Percentiles rank a stretch among this genome's conserved stretches.
phyloP scores from a whole-genome alignment of 2,888 invertebrate species.

The Habrosyne pyritoides region DNA sequence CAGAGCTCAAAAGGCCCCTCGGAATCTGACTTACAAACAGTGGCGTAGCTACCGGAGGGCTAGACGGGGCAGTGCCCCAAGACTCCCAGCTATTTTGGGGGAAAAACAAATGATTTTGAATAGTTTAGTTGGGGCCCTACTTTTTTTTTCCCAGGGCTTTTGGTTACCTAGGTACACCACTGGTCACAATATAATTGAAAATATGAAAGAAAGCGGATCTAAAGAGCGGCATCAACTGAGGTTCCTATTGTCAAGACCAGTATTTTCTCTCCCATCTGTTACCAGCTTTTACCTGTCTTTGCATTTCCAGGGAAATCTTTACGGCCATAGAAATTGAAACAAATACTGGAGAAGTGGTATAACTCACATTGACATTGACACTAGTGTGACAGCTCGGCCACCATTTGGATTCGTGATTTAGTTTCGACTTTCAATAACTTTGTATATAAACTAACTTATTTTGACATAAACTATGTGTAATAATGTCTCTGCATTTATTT shows the following conservation, averaged over 20 bases:
- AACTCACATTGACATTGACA: neutral
- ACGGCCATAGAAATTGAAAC: neutral
- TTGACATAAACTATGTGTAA: neutral
- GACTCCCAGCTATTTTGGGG: no score
- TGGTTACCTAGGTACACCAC: no score
- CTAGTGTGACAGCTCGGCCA: neutral
- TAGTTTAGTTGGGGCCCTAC: no score
- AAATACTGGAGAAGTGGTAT: neutral
- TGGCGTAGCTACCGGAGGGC: no score
- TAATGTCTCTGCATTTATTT: no score
- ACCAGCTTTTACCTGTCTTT: slow-evolving; percentile 31
- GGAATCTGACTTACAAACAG: no score
- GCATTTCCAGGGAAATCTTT: slow-evolving; percentile 22
- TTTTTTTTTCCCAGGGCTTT: no score
- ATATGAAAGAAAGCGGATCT: neutral
- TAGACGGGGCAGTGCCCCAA: no score
- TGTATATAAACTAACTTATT: neutral
- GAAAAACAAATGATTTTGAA: no score
- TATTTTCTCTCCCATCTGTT: slow-evolving; percentile 23
- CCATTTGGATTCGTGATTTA: neutral
- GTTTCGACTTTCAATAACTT: neutral
- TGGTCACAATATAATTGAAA: neutral
- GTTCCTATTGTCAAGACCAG: slow-evolving; percentile 1
- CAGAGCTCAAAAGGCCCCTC: no score
- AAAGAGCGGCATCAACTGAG: neutral